Evolutionary conservation across 1,140 invertebrate species (phyloP), one percentile per base, ranked within the genome.

Genomic region (Antheraea pernyi): DNA sequence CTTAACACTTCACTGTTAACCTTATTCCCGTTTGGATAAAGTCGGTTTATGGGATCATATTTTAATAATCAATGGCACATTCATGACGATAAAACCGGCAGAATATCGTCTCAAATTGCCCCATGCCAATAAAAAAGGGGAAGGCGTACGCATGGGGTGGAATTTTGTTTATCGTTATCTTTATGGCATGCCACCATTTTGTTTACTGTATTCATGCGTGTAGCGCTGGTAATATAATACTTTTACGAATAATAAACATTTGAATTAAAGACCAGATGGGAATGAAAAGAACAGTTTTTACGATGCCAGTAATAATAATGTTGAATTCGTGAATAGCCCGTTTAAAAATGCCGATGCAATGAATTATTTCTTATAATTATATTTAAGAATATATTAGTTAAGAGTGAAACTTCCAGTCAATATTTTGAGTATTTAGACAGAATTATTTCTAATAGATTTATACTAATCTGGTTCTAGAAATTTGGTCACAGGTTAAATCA

Each of bases 81-180:
- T 39, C 37, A 19, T 46, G 63, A 39, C 18, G 63, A 37, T 39
- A 6, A 36, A 80, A 77, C 77, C 81, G 81, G 78, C 82, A 84
- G 84, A 85, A 84, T 81, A 86, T 83, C 84, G 82, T 86, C 83
- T 86, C 81, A 82, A 88, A 89, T 89, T 89, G 83, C 87, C 86
- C 86, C 83, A 81, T 84, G 85, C 88, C 82, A 91, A 89, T 89
- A 91, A 89, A 91, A 89, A 89, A 86, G 83, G 86, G 87, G 81
- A 87, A 86, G 83, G 79, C 78, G 81, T 77, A 81, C 77, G 46
- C 46, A 48, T 48, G 81, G 80, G 82, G 81, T 80, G 84, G 83
- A 89, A 89, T 90, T 90, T 86, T 90, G 87, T 91, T 91, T 91
- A 90, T 91, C 86, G 79, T 78, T 82, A 89, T 91, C 85, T 91